These are phyloP conservation scores for Drosophila orosa DNA, from an alignment of 1,140 invertebrate species.

Conservation along the genomic window DNA sequence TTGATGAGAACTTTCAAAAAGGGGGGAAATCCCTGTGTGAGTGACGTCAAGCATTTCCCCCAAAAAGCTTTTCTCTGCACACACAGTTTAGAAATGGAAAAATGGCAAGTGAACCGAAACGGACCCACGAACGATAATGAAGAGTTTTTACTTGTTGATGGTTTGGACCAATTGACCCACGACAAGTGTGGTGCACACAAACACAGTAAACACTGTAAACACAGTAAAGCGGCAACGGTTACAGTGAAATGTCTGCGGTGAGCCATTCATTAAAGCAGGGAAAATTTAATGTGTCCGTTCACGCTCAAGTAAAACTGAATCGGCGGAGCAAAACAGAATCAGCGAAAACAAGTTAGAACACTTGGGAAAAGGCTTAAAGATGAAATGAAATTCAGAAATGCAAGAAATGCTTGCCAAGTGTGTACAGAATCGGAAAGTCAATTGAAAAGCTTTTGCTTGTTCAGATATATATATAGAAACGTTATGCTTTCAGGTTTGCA, in stretches of 20 bases:
- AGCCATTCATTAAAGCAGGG: conserved; percentile 77
- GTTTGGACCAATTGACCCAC: conserved; percentile 48
- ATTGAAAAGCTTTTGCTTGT: background rate
- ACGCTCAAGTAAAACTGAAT: conserved; percentile 81
- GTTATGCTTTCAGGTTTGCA: background rate
- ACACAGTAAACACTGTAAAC: conserved; percentile 28
- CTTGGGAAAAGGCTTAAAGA: conserved; percentile 11
- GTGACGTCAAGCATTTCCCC: conserved; percentile 13
- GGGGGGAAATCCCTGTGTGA: background rate
- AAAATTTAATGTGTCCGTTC: conserved; percentile 75
- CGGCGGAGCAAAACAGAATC: conserved; percentile 64
- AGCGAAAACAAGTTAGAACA: conserved; percentile 62
- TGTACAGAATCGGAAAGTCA: background rate
- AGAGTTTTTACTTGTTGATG: conserved; percentile 78
- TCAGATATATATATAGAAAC: background rate
- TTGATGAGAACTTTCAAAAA: conserved; percentile 15
- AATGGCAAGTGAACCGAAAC: conserved; percentile 74
- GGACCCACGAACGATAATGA: conserved; percentile 61
- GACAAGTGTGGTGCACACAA: conserved; percentile 53
- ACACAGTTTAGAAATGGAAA: conserved; percentile 57
- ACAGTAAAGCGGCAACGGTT: conserved; percentile 13
- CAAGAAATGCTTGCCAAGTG: background rate
- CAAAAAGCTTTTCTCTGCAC: conserved; percentile 36
- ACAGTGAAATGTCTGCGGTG: conserved; percentile 30
- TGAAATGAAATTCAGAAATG: conserved; percentile 6